phyloP scores from a whole-genome alignment of 2,888 invertebrate species.

The Tiliacea aurago region DNA sequence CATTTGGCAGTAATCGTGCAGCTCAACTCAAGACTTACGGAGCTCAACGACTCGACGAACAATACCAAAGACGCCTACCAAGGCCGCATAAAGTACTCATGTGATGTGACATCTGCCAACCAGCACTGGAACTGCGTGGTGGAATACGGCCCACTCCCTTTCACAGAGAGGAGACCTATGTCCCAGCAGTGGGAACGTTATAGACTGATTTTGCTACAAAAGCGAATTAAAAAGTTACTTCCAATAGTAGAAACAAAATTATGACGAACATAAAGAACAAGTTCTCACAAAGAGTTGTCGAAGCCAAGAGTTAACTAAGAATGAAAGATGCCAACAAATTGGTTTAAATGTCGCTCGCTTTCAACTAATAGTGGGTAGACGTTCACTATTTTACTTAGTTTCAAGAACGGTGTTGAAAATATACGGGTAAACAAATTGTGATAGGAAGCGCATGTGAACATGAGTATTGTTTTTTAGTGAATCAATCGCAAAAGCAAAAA shows the following conservation, averaged over 20 bases:
- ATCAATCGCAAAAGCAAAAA: neutral
- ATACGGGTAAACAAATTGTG: constrained; percentile 18
- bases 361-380: constrained; percentile 33
- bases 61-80: too few species aligned
- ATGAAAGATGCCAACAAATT: constrained; percentile 64
- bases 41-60: too few species aligned
- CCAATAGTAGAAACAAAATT: constrained; percentile 26
- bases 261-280: constrained; percentile 15
- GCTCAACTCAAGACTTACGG: too few species aligned
- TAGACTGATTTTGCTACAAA: neutral
- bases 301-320: constrained; percentile 62
- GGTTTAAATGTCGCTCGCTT: constrained; percentile 59
- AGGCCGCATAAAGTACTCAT: too few species aligned
- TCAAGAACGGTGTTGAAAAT: constrained; percentile 15
- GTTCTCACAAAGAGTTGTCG: constrained; percentile 36
- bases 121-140: too few species aligned
- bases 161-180: too few species aligned
- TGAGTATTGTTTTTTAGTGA: neutral
- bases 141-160: too few species aligned
- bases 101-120: too few species aligned
- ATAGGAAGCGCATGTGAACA: neutral
- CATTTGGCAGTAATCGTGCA: too few species aligned
- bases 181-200: too few species aligned
- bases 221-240: neutral
- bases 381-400: constrained; percentile 30